Evolutionary conservation across 2,888 invertebrate genomes (phyloP).

Genomic region (Temnothorax unifasciatus): DNA sequence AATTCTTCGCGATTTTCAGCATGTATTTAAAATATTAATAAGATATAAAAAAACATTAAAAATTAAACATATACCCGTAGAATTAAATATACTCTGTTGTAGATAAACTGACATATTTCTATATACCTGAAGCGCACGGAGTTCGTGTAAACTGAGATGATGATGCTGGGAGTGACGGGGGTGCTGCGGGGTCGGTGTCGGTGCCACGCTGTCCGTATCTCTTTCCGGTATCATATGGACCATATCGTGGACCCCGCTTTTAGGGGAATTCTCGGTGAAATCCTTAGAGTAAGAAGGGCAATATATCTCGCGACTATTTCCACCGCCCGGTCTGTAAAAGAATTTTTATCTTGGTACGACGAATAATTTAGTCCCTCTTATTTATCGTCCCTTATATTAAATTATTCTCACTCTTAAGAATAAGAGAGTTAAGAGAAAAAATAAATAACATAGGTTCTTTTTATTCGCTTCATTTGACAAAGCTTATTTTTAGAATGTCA

Average conservation of each 20-base stretch:
- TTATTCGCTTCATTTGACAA: not conserved
- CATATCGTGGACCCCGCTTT: slow-evolving; percentile 81
- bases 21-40: not conserved
- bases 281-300: slow-evolving; percentile 81
- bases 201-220: slow-evolving; percentile 87
- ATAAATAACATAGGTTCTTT: not conserved
- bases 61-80: not conserved
- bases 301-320: slow-evolving; percentile 83
- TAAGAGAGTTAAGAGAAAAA: not conserved
- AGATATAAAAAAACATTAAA: not conserved
- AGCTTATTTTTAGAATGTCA: not conserved
- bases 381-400: not conserved
- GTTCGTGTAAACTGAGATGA: slow-evolving; percentile 89
- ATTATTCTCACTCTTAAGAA: not conserved
- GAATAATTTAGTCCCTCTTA: not conserved
- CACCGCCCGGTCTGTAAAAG: slow-evolving; percentile 83
- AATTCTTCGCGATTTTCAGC: not conserved
- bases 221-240: slow-evolving; percentile 88
- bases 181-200: slow-evolving; percentile 84
- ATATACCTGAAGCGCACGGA: slow-evolving; percentile 88
- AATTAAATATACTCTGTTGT: too few species aligned
- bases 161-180: slow-evolving; percentile 87
- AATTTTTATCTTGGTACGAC: not conserved
- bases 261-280: slow-evolving; percentile 78
- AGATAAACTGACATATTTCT: slow-evolving; percentile 7